Evolutionary conservation across 2,113 vertebrate species (phyloP), one percentile per base, ranked within the genome.

Genomic region (Felis chaus): DNA sequence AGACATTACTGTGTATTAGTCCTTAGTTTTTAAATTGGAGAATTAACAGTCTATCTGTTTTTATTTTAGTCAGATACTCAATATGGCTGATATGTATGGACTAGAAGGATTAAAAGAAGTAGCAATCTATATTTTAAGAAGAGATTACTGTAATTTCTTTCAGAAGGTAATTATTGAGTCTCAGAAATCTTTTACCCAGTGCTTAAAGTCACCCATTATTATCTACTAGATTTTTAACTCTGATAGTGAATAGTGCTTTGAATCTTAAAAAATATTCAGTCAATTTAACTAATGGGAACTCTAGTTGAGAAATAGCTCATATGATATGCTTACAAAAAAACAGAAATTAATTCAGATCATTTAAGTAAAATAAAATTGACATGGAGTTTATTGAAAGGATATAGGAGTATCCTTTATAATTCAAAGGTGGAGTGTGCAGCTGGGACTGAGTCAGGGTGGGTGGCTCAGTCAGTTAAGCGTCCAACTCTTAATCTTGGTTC

Each of bases 71-170:
- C 99, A 99, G 95, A 99, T 99, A 97, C 98, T 99, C 97, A 97
- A 98, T 96, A 98, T 99, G 89, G 99, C 99, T 96, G 99, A 99
- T 98, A 99, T 99, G 99, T 99, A 99, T 98, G 99, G 99, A 96
- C 98, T 99, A 85, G 99, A 99, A 73, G 99, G 99, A n/a, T 98
- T 99, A 95, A 99, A 99, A 98, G 99, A 99, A 96, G 99, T 99
- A 41, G 99, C 99, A 76, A 97, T 99, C 98, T 99, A 99, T 98
- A 96, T 99, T 98, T 98, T 99, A 98, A 99, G 98, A 98, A 98
- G 99, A 98, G 99, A 99, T 98, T 99, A 99, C 98, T 99, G 99
- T 98, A 98, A 99, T 96, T 99, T 99, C 98, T 99, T 99, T 98
- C 99, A 99, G 94, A 99, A 99, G 99, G 99, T 99, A 98, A 13